A percentile compares a stretch with the other conserved stretches of the same genome.
Evolutionary conservation across 92 coral and sea anemone genomes (phyloP).

Genomic region (Epizoanthus scotinus): DNA sequence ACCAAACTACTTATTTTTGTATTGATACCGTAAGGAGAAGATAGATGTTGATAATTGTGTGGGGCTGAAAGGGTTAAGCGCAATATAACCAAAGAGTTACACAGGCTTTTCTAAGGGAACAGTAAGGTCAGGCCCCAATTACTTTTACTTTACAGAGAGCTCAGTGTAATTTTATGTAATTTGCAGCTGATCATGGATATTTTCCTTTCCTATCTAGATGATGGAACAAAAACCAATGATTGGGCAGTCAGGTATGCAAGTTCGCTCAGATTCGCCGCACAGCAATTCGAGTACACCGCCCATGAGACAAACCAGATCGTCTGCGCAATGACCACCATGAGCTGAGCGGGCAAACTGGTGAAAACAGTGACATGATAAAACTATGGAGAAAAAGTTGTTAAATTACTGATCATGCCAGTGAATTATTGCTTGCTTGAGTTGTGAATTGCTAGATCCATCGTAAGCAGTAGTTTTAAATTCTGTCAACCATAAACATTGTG

Average conservation of each 20-base stretch:
- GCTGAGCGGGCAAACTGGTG: neutral
- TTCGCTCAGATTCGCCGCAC: conserved; percentile 66
- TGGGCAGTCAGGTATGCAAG: conserved; percentile 49
- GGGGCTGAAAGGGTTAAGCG: too few species aligned
- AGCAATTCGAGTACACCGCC: conserved; percentile 66
- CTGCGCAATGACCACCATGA: conserved; percentile 29
- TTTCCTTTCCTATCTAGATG: conserved; percentile 46
- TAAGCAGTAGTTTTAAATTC: neutral
- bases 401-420: neutral
- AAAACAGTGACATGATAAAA: neutral
- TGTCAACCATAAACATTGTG: neutral
- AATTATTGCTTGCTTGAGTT: neutral
- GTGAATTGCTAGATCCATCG: neutral
- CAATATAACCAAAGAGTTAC: too few species aligned
- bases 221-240: conserved; percentile 67
- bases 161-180: neutral
- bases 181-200: neutral
- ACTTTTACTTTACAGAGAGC: too few species aligned
- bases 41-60: too few species aligned
- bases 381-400: neutral
- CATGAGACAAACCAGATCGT: conserved; percentile 65
- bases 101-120: too few species aligned
- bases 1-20: too few species aligned
- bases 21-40: too few species aligned
- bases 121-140: too few species aligned